phyloP scores from a whole-genome alignment of 2,888 invertebrate genomes.

The Pollenia labialis region DNA sequence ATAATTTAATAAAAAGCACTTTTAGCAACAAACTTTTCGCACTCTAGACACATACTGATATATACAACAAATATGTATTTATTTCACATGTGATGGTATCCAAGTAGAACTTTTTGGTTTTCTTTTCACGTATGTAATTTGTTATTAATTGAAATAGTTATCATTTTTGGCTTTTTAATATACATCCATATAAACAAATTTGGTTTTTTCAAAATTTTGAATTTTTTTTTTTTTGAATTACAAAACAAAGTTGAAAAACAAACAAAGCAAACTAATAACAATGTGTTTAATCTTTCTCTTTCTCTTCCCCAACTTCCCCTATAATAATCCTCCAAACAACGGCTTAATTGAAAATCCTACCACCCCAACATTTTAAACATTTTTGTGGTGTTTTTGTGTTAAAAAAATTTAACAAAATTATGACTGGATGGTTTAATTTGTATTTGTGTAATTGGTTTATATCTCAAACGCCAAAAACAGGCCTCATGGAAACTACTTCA shows the following conservation, averaged over 20 bases:
- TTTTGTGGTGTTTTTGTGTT: slow-evolving; percentile 23
- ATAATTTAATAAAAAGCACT: slow-evolving; percentile 1
- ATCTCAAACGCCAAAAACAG: slow-evolving; percentile 74
- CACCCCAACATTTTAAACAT: slow-evolving; percentile 21
- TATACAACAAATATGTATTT: not conserved
- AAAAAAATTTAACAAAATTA: slow-evolving; percentile 42
- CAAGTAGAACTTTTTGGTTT: slow-evolving; percentile 59
- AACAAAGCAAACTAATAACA: slow-evolving; percentile 73
- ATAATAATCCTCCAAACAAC: slow-evolving; percentile 53
- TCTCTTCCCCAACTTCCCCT: slow-evolving; percentile 76
- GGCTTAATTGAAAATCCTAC: slow-evolving; percentile 51
- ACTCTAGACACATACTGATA: slow-evolving; percentile 21
- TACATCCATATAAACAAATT: not conserved
- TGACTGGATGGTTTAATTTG: slow-evolving; percentile 13
- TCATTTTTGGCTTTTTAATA: slow-evolving; percentile 37
- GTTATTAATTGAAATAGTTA: slow-evolving; percentile 10
- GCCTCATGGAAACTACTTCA: slow-evolving; percentile 82
- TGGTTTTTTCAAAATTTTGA: slow-evolving; percentile 48
- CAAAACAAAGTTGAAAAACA: not conserved
- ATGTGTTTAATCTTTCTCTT: slow-evolving; percentile 66
- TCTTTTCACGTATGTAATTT: slow-evolving; percentile 61
- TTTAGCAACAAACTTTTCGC: slow-evolving; percentile 24
- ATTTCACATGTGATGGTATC: slow-evolving; percentile 45
- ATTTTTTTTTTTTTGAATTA: not conserved
- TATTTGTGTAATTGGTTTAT: slow-evolving; percentile 56